A percentile compares a stretch with the other conserved stretches of the same genome.
Conservation (phyloP, 2,797 vertebrate genomes). For the Anabas testudineus region DNA sequence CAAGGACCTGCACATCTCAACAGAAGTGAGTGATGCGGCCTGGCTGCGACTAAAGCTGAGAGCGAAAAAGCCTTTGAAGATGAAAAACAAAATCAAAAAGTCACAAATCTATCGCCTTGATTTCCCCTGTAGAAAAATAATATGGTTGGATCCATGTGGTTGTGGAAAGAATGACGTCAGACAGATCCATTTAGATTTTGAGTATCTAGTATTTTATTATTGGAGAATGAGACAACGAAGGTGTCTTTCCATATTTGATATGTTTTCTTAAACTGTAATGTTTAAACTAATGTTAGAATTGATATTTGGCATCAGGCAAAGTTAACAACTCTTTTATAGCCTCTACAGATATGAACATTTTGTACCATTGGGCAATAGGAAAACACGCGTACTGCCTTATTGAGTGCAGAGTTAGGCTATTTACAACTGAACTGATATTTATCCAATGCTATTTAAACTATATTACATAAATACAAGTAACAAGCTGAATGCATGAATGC, state of each 20-base stretch:
- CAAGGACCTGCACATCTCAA: conserved; percentile 25
- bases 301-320: not conserved
- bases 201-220: not conserved
- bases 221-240: conserved; percentile 4
- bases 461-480: too few species aligned
- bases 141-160: conserved; percentile 1
- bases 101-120: conserved; percentile 7
- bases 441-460: too few species aligned
- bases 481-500: too few species aligned
- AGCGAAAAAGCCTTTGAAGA: not conserved
- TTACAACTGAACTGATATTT: too few species aligned
- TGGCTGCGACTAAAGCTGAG: not conserved
- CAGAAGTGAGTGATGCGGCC: not conserved
- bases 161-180: conserved; percentile 17
- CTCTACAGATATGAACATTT: not conserved
- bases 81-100: not conserved
- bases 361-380: not conserved
- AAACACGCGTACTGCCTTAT: not conserved
- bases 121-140: not conserved
- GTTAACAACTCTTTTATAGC: conserved; percentile 18
- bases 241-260: not conserved
- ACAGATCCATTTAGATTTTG: not conserved
- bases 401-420: not conserved
- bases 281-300: too few species aligned
- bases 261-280: not conserved